A percentile compares a stretch with the other conserved stretches of the same genome.
Conservation (phyloP, 2,888 invertebrate genomes). For the Rhogogaster chlorosoma region DNA sequence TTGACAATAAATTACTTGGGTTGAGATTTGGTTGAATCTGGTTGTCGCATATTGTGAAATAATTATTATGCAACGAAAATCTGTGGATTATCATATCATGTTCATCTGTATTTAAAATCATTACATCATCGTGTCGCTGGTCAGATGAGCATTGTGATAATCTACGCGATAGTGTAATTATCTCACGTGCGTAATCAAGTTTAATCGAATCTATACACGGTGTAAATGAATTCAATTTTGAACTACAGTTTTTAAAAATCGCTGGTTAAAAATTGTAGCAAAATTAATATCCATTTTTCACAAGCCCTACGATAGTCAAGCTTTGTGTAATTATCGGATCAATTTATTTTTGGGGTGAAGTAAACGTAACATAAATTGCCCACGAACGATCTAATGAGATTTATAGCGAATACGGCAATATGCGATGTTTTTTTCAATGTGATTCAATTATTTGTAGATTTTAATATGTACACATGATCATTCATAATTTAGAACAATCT, state of each 20-base stretch:
- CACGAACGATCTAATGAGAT: background rate
- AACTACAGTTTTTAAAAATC: slow-evolving; percentile 36
- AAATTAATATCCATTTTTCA: background rate
- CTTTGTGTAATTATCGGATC: background rate
- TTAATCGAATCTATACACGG: background rate
- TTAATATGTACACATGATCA: background rate
- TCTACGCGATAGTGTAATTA: slow-evolving; percentile 21
- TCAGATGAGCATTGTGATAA: slow-evolving; percentile 38
- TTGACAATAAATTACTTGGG: no score
- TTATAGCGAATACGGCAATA: background rate
- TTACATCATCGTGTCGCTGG: slow-evolving; percentile 34
- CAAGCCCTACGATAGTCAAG: background rate
- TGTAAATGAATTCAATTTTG: background rate
- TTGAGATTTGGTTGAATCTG: background rate
- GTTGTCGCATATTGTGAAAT: background rate
- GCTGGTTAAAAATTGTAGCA: slow-evolving; percentile 41
- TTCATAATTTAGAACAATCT: background rate
- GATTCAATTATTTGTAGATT: background rate
- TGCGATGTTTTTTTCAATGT: background rate
- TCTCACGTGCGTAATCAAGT: background rate
- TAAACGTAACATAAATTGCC: background rate
- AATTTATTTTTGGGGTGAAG: background rate
- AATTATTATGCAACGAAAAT: background rate
- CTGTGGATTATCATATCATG: slow-evolving; percentile 19
- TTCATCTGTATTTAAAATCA: slow-evolving; percentile 23